A percentile compares a stretch with the other conserved stretches of the same genome.
Conservation (phyloP, 2,797 vertebrate genomes). For the Sorex maritimensis region DNA sequence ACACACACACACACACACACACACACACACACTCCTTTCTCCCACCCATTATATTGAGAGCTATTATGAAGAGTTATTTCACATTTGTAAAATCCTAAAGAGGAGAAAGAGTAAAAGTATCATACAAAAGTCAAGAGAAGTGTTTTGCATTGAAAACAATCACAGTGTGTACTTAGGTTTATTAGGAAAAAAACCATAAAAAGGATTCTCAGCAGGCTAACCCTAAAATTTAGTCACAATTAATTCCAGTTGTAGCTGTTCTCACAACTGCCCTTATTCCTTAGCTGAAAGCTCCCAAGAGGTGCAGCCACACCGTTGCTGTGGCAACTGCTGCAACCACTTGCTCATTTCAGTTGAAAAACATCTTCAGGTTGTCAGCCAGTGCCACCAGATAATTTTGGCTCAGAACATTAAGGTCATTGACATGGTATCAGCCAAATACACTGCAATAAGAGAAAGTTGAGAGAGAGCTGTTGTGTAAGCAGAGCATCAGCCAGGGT, state of each 20-base stretch:
- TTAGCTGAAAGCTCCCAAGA: slow-evolving; percentile 69
- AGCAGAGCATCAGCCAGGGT: slow-evolving; percentile 20
- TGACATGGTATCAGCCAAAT: slow-evolving; percentile 68
- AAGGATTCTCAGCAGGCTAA: slow-evolving; percentile 70
- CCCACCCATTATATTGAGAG: slow-evolving; percentile 6
- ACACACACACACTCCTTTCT: not conserved
- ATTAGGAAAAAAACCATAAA: slow-evolving; percentile 74
- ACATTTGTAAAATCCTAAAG: slow-evolving; percentile 66
- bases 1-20: too few species aligned
- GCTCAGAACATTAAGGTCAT: slow-evolving; percentile 73
- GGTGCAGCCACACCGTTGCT: slow-evolving; percentile 63
- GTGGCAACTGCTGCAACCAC: slow-evolving; percentile 68
- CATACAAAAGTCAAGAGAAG: slow-evolving; percentile 56
- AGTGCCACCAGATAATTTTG: slow-evolving; percentile 65
- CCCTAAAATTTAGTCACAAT: slow-evolving; percentile 73
- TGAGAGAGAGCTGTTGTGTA: slow-evolving; percentile 21
- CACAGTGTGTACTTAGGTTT: slow-evolving; percentile 35
- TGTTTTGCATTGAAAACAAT: slow-evolving; percentile 58
- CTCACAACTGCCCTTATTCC: slow-evolving; percentile 52
- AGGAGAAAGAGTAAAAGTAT: not conserved
- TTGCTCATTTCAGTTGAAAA: slow-evolving; percentile 77
- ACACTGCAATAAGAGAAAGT: slow-evolving; percentile 36
- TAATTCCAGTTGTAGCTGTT: slow-evolving; percentile 63
- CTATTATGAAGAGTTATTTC: slow-evolving; percentile 50
- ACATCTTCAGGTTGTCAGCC: slow-evolving; percentile 76